Conservation (phyloP, 2,797 vertebrate genomes). For the Apogon talboti region DNA sequence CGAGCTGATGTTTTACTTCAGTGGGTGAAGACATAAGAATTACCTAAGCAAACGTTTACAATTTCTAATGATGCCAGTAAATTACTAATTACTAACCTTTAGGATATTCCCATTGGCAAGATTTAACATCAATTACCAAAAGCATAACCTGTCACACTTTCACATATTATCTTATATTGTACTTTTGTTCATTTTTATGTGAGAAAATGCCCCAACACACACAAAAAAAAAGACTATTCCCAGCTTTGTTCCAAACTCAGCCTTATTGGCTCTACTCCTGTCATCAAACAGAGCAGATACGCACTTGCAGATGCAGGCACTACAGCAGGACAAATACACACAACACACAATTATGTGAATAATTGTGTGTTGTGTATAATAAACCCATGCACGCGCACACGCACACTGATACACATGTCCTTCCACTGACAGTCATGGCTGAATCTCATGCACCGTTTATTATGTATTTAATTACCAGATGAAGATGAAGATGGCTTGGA, state of each 20-base stretch:
- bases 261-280: not conserved
- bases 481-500: slow-evolving; percentile 67
- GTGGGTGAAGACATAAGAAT: too few species aligned
- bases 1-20: not conserved
- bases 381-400: not conserved
- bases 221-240: not conserved
- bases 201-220: too few species aligned
- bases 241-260: slow-evolving; percentile 32
- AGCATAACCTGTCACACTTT: too few species aligned
- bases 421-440: slow-evolving; percentile 37
- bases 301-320: slow-evolving; percentile 1
- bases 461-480: slow-evolving; percentile 79
- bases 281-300: slow-evolving; percentile 7
- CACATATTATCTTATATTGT: too few species aligned
- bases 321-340: slow-evolving; percentile 7
- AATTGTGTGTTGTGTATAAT: too few species aligned
- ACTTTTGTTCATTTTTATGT: too few species aligned
- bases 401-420: not conserved
- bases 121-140: too few species aligned
- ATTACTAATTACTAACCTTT: too few species aligned
- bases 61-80: too few species aligned
- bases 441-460: slow-evolving; percentile 52
- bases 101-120: too few species aligned
- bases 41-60: too few species aligned
- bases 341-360: not conserved